Evolutionary conservation across 2,113 vertebrate genomes (phyloP), one percentile per base, ranked within the genome.

Genomic region (Perca schrenkii): DNA sequence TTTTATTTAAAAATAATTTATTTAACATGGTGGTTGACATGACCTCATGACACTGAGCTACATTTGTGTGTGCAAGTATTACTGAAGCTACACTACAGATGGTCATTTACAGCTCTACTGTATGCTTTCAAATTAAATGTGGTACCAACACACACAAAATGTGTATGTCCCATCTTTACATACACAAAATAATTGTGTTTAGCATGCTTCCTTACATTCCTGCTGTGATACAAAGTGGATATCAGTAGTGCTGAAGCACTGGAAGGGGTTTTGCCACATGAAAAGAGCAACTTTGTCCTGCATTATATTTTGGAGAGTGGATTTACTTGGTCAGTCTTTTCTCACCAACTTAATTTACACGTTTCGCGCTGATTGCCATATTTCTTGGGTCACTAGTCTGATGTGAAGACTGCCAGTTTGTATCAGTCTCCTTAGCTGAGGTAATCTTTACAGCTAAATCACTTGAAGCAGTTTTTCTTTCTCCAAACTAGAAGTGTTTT

Each of bases 381-480:
- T 84, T 87, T 89, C 56, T n/a, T 21, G 67, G 54, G 76, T 74
- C 71, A 57, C 66, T 77, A 28, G 67, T 85, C 58, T 36, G 17
- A 28, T 31, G 53, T 60, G 25, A 52, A 54, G 4, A 52, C 31
- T 14, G 43, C 2, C 36, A 17, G 54, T 80, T 61, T 81, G 75
- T 62, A 40, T 68, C 22, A 11, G 22, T 61, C 64, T 17, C 46
- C 64, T 71, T 54, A 46, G 61, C 79, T 14, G 54, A 58, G 36
- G 36, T 79, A 40, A 49, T 76, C 84, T 88, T 77, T 85, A 62
- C 81, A 69, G 62, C 74, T 79, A 49, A 86, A 89, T 84, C 69
- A 83, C 49, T 76, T 2, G 4, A 47, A 81, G 62, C 68, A 53
- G 72, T 58, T 28, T 63, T 43, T 43, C 11, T 11, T 8, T 78